These are phyloP conservation scores for Drosophila setifemur DNA, from an alignment of 1,140 invertebrate genomes.

Conservation along the genomic window DNA sequence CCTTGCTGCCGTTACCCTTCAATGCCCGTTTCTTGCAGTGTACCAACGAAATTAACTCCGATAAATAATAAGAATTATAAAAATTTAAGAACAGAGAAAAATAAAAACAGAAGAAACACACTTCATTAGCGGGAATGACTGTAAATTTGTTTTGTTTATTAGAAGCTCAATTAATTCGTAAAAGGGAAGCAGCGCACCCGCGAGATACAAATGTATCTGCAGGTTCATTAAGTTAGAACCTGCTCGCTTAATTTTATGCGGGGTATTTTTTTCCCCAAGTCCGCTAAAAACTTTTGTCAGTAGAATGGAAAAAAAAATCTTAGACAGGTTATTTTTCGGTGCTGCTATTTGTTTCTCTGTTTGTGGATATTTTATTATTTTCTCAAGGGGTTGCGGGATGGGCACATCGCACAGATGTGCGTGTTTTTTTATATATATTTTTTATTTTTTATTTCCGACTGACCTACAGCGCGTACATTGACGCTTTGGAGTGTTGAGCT, in stretches of 20 bases:
- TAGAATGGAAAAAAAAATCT: conserved; percentile 11
- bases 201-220: conserved; percentile 19
- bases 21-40: conserved; percentile 44
- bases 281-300: conserved; percentile 62
- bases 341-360: conserved; percentile 12
- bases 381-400: neutral
- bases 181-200: conserved; percentile 13
- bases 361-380: conserved; percentile 10
- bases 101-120: neutral
- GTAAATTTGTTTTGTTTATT: conserved; percentile 11
- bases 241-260: conserved; percentile 29
- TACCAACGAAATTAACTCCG: too few relatives aligned
- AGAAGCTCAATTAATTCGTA: conserved; percentile 35
- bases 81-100: neutral
- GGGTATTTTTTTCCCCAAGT: conserved; percentile 19
- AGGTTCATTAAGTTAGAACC: conserved; percentile 25
- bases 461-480: conserved; percentile 73
- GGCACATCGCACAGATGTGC: neutral
- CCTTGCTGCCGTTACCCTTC: conserved; percentile 39
- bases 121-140: conserved; percentile 14
- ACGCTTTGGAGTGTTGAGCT: conserved; percentile 29
- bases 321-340: conserved; percentile 10
- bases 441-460: neutral
- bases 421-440: neutral
- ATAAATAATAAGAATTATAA: too few relatives aligned